Evolutionary conservation across 2,888 invertebrate species (phyloP).

Genomic region (Achlya flavicornis): DNA sequence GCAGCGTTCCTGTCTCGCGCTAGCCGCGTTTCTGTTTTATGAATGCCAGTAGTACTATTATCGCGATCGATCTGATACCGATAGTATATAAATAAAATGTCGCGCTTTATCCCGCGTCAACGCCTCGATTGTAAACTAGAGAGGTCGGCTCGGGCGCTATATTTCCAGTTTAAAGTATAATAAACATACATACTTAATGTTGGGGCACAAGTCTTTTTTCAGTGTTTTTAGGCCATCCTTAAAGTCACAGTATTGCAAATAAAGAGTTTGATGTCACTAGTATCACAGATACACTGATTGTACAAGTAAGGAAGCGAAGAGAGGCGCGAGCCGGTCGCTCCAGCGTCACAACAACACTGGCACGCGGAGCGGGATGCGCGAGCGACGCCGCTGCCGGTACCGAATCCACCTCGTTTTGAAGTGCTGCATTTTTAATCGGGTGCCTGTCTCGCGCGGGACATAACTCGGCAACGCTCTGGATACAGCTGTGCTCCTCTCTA

Average conservation of each 20-base stretch:
- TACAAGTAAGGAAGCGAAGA: slow-evolving; percentile 10
- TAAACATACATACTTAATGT: slow-evolving; percentile 5
- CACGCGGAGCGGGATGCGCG: slow-evolving; percentile 61
- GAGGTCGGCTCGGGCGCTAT: slow-evolving; percentile 39
- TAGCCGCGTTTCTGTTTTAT: slow-evolving; percentile 66
- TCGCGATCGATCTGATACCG: slow-evolving; percentile 60
- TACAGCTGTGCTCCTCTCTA: slow-evolving; percentile 78
- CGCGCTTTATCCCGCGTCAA: slow-evolving; percentile 42
- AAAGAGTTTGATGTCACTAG: neutral
- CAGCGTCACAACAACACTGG: slow-evolving; percentile 67
- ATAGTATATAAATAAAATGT: slow-evolving; percentile 65
- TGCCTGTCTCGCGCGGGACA: slow-evolving; percentile 81
- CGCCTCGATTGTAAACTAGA: slow-evolving; percentile 46
- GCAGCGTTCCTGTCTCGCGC: slow-evolving; percentile 63
- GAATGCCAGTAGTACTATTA: slow-evolving; percentile 55
- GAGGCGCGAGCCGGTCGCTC: slow-evolving; percentile 55
- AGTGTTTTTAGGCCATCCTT: neutral
- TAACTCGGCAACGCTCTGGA: slow-evolving; percentile 77
- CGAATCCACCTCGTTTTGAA: slow-evolving; percentile 77
- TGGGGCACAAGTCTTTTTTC: neutral
- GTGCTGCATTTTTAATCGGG: slow-evolving; percentile 80
- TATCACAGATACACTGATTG: neutral
- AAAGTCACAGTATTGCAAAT: neutral
- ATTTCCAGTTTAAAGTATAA: slow-evolving; percentile 26
- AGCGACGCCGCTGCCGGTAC: slow-evolving; percentile 66